These are phyloP conservation scores for Kradibia gibbosae DNA, from an alignment of 1,140 invertebrate species.

Conservation along the genomic window DNA sequence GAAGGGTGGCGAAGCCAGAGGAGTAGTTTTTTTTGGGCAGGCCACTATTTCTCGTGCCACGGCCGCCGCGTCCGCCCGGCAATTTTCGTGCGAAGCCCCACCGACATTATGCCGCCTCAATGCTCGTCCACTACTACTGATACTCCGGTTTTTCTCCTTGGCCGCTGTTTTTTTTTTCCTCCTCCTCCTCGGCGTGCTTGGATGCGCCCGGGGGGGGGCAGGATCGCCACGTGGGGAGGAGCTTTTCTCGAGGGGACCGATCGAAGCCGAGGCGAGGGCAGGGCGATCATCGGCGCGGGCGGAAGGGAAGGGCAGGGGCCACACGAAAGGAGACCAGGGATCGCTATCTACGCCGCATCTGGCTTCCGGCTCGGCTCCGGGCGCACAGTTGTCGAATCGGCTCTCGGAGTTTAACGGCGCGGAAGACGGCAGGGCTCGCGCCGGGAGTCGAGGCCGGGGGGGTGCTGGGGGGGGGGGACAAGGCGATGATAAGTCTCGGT, in stretches of 20 bases:
- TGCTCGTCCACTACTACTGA: slow-evolving; percentile 15
- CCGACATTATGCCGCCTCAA: slow-evolving; percentile 55
- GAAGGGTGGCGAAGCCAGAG: slow-evolving; percentile 20
- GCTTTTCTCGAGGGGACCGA: neutral
- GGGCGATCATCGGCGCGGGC: neutral
- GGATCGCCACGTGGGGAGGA: neutral
- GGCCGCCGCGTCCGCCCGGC: neutral
- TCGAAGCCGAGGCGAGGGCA: neutral
- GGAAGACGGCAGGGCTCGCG: neutral
- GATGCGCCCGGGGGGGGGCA: neutral
- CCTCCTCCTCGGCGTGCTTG: neutral
- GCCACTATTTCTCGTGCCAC: neutral
- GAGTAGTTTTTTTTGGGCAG: no score
- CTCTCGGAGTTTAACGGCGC: neutral
- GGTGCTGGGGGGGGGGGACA: neutral
- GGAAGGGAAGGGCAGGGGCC: neutral
- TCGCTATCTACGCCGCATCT: slow-evolving; percentile 25
- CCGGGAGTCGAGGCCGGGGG: neutral
- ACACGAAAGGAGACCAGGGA: neutral
- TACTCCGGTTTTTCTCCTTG: no score
- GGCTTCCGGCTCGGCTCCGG: neutral
- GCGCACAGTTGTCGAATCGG: neutral
- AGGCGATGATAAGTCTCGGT: slow-evolving; percentile 36
- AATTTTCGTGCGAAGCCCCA: slow-evolving; percentile 51
- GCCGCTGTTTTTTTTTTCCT: neutral